Base-by-base conservation (phyloP, 2,888 invertebrate genomes). In the Stenoptilia bipunctidactyla region DNA sequence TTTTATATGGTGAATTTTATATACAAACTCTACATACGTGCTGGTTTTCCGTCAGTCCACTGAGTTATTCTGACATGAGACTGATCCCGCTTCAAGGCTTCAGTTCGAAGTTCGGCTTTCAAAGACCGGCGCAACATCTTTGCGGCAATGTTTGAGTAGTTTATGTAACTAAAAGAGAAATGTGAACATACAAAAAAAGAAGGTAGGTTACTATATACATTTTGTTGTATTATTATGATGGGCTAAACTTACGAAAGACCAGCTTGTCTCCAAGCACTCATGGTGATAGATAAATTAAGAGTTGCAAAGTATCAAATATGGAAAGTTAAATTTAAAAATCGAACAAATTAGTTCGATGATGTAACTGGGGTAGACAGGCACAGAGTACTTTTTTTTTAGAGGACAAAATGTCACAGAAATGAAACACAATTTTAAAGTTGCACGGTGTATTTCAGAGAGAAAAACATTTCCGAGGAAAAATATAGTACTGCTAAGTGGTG, bases 91-190 rank as follows among this genome's bases (percentile, higher is more conserved):
- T 92, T 93, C 14, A 85, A 53, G 25, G 95, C 94, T 15, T 93
- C 95, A 14, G 73, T 82, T 51, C 87, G 87, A 0, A 91, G 55
- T 35, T 94, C 92, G 1, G 89, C 70, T 70, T 96, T 97, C 52
- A 97, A 70, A 10, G 94, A 88, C 61, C 89, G 87, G 44, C 97
- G 88, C 42, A 97, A 79, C 40, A 93, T 83, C 60, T 87, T 89
- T 14, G 97, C 97, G 59, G 97, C 96, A 63, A 98, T 94, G 71
- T 92, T 93, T 43, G 97, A 98, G 79, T 93, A 98, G 85, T 95
- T 94, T 74, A 98, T 93, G 86, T 98, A 98, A 85, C 97, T 98
- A 69, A 45, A 74, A 68, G 45, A 45, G 42, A 39, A 38, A 41
- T 13, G 2, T 8, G 10, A 30, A 30, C n/a, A n/a, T n/a, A n/a